Evolutionary conservation across 2,888 invertebrate genomes (phyloP), one percentile per base, ranked within the genome.

Genomic region (Polietes domitor): DNA sequence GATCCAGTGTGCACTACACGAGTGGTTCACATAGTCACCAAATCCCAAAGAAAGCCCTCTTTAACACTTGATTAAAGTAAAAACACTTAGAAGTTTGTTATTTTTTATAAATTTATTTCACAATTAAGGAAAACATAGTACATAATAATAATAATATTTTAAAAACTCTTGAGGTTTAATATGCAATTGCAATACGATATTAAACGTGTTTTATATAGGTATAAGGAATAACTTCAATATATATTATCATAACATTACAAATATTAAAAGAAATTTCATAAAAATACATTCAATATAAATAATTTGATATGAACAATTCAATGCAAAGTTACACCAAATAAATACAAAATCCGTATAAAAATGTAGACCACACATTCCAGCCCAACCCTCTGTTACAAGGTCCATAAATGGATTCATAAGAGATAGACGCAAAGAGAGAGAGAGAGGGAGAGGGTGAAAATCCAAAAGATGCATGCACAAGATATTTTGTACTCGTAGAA

Each of bases 211-310:
- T 28, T 63, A 41, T 61, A 70, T 19, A 37, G n/a, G n/a, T 71
- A 58, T 73, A 58, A 61, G 53, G 50, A 77, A 70, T 70, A 68
- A 50, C 71, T 70, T 28, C 58, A 77, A 77, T 32, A 50, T 61
- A 65, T 41, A 10, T n/a, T 15, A 68, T 9, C 37, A 43, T 43
- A 68, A 43, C 68, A 68, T 68, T 68, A 68, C 9, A 68, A 68
- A 68, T 58, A 68, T 37, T 65, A 68, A 43, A 68, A 24, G 24
- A n/a, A 21, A 43, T 43, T 68, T 43, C 43, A 68, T 37, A 68
- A 65, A 21, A 21, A 21, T 65, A 65, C 65, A 65, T 41, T 37
- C 19, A 65, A 65, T 65, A 65, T 37, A 65, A 41, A 65, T 65
- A 37, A 37, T 32, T 65, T 65, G 65, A 65, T 68, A 68, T 68